Conservation (phyloP, 92 coral and sea anemone species). For the Nematostella vectensis region DNA sequence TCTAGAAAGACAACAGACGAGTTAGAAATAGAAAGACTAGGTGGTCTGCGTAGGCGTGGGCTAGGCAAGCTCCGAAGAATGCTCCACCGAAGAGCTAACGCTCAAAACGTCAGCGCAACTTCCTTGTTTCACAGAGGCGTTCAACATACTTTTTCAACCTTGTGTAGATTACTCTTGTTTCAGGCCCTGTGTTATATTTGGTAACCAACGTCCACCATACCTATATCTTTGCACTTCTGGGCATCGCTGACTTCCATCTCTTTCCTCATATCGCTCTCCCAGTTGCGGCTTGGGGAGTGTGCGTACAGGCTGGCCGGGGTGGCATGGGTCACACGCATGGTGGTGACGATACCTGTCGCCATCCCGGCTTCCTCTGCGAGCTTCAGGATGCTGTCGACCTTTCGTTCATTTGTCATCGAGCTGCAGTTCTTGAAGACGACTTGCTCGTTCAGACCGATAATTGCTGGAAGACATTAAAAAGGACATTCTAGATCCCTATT, state of each 20-base stretch:
- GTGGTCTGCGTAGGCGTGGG: too few species aligned
- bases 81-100: too few species aligned
- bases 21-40: too few species aligned
- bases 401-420: constrained; percentile 7
- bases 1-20: too few species aligned
- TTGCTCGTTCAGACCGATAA: constrained; percentile 7
- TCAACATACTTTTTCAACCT: too few species aligned
- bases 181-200: too few species aligned
- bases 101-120: too few species aligned
- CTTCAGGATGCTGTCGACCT: constrained; percentile 21
- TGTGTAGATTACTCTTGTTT: too few species aligned
- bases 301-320: constrained; percentile 23
- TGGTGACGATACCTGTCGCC: constrained; percentile 29
- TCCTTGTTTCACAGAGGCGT: too few species aligned
- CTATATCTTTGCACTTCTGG: constrained; percentile 6
- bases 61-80: too few species aligned
- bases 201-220: neutral
- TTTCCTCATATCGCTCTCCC: constrained; percentile 17
- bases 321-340: constrained; percentile 32
- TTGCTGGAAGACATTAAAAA: neutral
- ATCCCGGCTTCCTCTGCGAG: constrained; percentile 41
- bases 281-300: constrained; percentile 10
- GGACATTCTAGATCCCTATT: neutral
- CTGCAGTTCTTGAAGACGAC: constrained; percentile 13
- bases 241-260: constrained; percentile 13